Conservation (phyloP, 2,888 invertebrate species). For the Drosophila quinaria region DNA sequence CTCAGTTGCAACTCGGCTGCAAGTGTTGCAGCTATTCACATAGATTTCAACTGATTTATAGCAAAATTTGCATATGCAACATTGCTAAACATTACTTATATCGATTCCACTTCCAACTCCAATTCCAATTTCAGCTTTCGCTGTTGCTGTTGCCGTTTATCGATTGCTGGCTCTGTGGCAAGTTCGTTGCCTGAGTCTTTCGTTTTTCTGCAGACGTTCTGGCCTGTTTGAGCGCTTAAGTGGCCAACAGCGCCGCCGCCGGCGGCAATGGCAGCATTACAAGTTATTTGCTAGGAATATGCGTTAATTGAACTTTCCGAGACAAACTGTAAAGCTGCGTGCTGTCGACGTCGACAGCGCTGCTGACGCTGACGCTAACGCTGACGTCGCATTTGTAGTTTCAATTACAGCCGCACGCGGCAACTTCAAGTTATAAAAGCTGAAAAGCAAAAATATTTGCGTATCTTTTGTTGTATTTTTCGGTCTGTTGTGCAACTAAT, state of each 20-base stretch:
- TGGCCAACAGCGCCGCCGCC: constrained; percentile 48
- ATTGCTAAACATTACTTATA: constrained; percentile 35
- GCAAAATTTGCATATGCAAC: constrained; percentile 78
- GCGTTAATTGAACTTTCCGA: constrained; percentile 81
- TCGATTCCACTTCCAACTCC: constrained; percentile 3
- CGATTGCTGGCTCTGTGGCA: constrained; percentile 29
- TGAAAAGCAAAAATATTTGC: constrained; percentile 71
- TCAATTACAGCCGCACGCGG: constrained; percentile 57
- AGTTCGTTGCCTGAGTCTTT: constrained; percentile 81
- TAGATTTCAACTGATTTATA: constrained; percentile 73
- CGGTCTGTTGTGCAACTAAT: constrained; percentile 83
- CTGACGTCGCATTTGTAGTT: constrained; percentile 37
- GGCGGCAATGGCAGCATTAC: constrained; percentile 26
- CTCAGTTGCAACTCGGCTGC: constrained; percentile 12
- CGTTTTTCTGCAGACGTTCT: constrained; percentile 77
- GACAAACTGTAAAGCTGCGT: constrained; percentile 79
- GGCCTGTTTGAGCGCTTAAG: constrained; percentile 82
- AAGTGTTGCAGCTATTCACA: constrained; percentile 18
- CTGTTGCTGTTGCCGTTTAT: constrained; percentile 4
- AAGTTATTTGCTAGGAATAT: constrained; percentile 60
- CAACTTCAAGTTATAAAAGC: constrained; percentile 66
- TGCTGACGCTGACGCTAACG: constrained; percentile 8
- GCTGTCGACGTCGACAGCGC: constrained; percentile 22
- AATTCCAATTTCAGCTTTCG: constrained; percentile 6
- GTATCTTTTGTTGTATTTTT: constrained; percentile 79